These are phyloP conservation scores for Dromococcyx pavoninus DNA, from an alignment of 2,797 vertebrate genomes.

Conservation along the genomic window DNA sequence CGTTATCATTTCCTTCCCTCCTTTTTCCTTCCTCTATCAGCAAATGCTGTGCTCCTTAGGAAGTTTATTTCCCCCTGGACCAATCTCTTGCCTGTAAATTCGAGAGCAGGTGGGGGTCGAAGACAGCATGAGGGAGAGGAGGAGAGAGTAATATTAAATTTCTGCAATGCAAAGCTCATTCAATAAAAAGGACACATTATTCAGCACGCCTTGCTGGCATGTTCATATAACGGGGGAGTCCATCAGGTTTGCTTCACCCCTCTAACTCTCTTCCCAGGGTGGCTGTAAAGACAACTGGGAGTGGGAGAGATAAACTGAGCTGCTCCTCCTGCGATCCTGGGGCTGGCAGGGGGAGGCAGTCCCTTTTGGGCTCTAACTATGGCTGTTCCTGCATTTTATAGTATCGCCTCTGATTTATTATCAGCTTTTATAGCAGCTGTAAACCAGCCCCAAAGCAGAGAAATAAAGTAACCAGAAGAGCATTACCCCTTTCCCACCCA, in stretches of 20 bases:
- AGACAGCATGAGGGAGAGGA: not conserved
- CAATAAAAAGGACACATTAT: not conserved
- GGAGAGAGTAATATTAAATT: not conserved
- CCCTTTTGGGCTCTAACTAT: not conserved
- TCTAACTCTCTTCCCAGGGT: not conserved
- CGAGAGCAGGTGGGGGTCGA: not conserved
- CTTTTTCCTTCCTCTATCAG: not conserved
- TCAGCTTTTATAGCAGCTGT: slow-evolving; percentile 61
- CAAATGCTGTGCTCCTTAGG: slow-evolving; percentile 35
- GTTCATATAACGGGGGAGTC: not conserved
- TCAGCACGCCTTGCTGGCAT: not conserved
- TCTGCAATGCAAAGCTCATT: not conserved
- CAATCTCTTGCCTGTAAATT: slow-evolving; percentile 63
- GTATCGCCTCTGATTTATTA: slow-evolving; percentile 55
- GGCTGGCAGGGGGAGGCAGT: not conserved
- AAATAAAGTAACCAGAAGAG: slow-evolving; percentile 39
- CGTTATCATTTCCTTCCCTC: not conserved
- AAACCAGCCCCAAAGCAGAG: slow-evolving; percentile 69
- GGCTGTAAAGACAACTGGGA: not conserved
- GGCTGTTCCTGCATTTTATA: slow-evolving; percentile 42
- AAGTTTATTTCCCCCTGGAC: slow-evolving; percentile 58
- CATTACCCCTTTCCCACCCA: not conserved
- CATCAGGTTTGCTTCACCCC: not conserved
- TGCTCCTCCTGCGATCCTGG: not conserved
- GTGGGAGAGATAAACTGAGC: not conserved